Evolutionary conservation across 2,888 invertebrate genomes (phyloP), one percentile per base, ranked within the genome.

Genomic region (Pollenia labialis): DNA sequence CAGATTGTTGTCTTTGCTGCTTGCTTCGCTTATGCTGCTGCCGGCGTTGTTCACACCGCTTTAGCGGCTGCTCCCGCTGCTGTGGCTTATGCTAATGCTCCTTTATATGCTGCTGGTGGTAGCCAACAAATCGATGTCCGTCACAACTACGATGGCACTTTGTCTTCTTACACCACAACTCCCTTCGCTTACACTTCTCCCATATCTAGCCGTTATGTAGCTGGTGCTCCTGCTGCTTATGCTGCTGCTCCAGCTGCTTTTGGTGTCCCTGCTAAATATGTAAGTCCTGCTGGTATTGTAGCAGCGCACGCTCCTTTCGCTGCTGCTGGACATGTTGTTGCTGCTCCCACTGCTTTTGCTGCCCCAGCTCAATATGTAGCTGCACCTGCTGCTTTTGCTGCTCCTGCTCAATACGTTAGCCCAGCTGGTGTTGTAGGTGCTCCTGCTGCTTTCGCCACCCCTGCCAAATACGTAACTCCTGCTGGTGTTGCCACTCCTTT

Each of bases 71-170:
- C 87, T 50, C 88, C 89, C 2, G 90, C 91, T n/a, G 89, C 93
- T 88, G 54, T 90, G 66, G 92, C 94, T 84, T 94, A 94, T 79
- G 94, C 94, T 85, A 94, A 94, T 79, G 94, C 94, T 82, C 94
- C 93, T 10, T 81, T 93, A n/a, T 92, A 90, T 66, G 91, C 93
- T 48, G 90, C 91, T 11, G 91, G 91, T 11, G 91, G 92, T 74
- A 91, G 92, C 85, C 91, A 90, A 71, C 93, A 92, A 88, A 88
- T 92, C 68, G 92, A 92, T 88, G 89, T 92, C 1, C 92, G 92
- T 81, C 90, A 91, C 85, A 92, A 91, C 81, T 93, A 90, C 60
- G 92, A 92, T 82, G 92, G 91, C 69, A 90, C 90, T 16, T 89
- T 89, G 14, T 92, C 92, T 4, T 92, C 91, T 46, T 93, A 93